Evolutionary conservation across 2,797 vertebrate genomes (phyloP).

Genomic region (Pempheris klunzingeri): DNA sequence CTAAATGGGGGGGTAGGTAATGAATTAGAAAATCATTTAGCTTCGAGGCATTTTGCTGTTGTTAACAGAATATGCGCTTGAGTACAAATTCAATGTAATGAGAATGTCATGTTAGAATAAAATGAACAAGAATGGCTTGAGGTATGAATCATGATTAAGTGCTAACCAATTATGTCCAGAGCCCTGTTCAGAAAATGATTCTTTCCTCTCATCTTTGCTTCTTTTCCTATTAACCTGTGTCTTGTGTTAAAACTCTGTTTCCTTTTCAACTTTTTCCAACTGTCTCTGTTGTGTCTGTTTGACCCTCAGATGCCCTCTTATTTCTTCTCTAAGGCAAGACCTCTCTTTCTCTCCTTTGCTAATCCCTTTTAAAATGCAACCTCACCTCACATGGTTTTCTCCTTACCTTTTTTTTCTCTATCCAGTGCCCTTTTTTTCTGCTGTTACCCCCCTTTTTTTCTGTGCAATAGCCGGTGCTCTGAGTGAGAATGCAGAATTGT

Average conservation of each 20-base stretch:
- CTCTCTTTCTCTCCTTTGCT: slow-evolving; percentile 83
- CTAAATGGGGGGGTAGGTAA: slow-evolving; percentile 55
- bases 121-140: slow-evolving; percentile 72
- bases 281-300: slow-evolving; percentile 84
- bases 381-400: slow-evolving; percentile 73
- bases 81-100: slow-evolving; percentile 72
- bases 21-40: slow-evolving; percentile 73
- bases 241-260: slow-evolving; percentile 78
- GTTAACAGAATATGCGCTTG: slow-evolving; percentile 72
- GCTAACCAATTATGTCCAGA: slow-evolving; percentile 74
- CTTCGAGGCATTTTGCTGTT: slow-evolving; percentile 69
- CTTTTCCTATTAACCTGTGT: slow-evolving; percentile 79
- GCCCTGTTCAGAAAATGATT: slow-evolving; percentile 67
- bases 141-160: slow-evolving; percentile 74
- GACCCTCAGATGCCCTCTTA: slow-evolving; percentile 89
- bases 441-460: slow-evolving; percentile 26
- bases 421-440: slow-evolving; percentile 48
- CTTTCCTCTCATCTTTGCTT: slow-evolving; percentile 77
- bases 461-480: slow-evolving; percentile 45
- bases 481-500: slow-evolving; percentile 67
- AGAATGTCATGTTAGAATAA: slow-evolving; percentile 72
- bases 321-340: slow-evolving; percentile 89
- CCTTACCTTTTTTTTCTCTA: slow-evolving; percentile 44
- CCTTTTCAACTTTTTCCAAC: slow-evolving; percentile 78
- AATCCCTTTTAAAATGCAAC: slow-evolving; percentile 76